Base-by-base conservation (phyloP, 2,888 invertebrate species). In the Pyrrhia umbra region DNA sequence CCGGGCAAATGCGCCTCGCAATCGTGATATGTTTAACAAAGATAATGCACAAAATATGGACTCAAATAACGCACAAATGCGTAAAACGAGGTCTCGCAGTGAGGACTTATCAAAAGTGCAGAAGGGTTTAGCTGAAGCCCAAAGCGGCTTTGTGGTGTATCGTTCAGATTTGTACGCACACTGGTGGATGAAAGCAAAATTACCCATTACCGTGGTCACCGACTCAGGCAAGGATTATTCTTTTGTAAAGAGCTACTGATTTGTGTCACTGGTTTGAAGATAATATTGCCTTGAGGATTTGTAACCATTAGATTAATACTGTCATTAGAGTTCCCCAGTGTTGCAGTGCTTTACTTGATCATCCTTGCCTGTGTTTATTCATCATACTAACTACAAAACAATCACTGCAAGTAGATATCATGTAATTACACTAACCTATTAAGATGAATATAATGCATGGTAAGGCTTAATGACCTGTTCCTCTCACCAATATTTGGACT, bases 161-260 rank as follows among this genome's bases (percentile, higher is more conserved):
- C 97, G 97, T 66, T 97, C 98, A 49, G 98, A 97, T 85, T 95
- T 98, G 91, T 98, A 98, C 91, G 98, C 98, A 73, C 98, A 98
- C 95, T 98, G 98, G 98, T 98, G 98, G 98, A 96, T 98, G 95
- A 98, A 98, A 95, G 97, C 97, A 88, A 97, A 97, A 87, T 95
- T 97, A 88, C 97, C 97, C 75, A 96, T 95, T 79, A 95, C 95
- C 83, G 95, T 96, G 91, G 93, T 95, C 94, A 93, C 90, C 92
- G 93, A 95, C 94, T 94, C 95, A 88, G 96, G 95, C 90, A 95
- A 96, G 91, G 93, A 96, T 88, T 90, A 95, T 87, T 95, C 90
- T 90, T 94, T 94, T 94, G 94, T 94, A 93, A 94, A 94, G 94
- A 91, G 87, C 92, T 91, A 93, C 94, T 94, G 92, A 92, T 91